phyloP scores from a whole-genome alignment of 2,888 invertebrate genomes.

The Lepidocyrtinus sp. region DNA sequence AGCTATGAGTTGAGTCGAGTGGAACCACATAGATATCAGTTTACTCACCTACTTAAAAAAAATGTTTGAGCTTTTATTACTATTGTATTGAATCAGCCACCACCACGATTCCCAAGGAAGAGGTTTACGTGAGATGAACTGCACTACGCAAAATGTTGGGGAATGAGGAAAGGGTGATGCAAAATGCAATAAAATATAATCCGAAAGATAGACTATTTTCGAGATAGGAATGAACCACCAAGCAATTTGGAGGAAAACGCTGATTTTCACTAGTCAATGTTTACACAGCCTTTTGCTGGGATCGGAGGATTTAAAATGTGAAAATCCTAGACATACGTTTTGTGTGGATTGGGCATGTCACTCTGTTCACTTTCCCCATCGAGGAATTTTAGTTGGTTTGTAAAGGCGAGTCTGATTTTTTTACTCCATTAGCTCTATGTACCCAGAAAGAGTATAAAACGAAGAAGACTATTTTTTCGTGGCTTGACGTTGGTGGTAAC shows the following conservation, averaged over 20 bases:
- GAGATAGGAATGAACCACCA: neutral
- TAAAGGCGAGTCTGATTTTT: constrained; percentile 1
- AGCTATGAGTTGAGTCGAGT: neutral
- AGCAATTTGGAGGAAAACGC: constrained; percentile 26
- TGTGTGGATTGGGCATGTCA: no score
- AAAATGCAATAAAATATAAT: no score
- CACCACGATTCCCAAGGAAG: neutral
- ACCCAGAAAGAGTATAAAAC: no score
- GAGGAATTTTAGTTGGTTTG: no score
- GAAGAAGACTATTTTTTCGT: no score
- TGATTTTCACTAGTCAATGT: constrained; percentile 58
- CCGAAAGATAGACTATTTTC: neutral
- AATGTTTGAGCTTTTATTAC: neutral
- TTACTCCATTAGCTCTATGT: no score
- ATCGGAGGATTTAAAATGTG: no score
- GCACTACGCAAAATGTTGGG: neutral
- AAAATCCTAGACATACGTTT: no score
- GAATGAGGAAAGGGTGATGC: neutral
- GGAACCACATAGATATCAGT: neutral
- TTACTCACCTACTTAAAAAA: neutral
- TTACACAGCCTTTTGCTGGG: constrained; percentile 39
- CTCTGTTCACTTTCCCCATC: no score
- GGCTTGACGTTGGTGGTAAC: neutral
- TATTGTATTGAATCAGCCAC: neutral
- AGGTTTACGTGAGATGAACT: neutral